Base-by-base conservation (phyloP, 2,888 invertebrate species). In the Ophraella communa region DNA sequence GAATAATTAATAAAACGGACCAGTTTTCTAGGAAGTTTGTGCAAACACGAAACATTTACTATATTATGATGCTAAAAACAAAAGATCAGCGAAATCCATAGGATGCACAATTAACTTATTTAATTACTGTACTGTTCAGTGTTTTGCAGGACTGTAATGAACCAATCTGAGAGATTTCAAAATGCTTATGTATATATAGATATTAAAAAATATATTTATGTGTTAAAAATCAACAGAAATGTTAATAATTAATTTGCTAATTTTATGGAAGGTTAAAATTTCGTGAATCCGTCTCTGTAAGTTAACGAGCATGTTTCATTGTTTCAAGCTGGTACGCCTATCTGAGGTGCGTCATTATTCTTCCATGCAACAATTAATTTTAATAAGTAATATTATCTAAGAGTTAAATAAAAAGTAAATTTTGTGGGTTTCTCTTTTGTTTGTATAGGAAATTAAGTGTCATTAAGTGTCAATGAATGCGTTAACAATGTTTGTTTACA, bases 21-120 rank as follows among this genome's bases (percentile, higher is more conserved):
- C 8, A 39, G 65, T 63, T 70, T 64, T 67, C 65, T 68, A 70
- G 70, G 70, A 70, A 70, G 68, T 65, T 70, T 68, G 64, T 68
- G 68, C 57, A 70, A 70, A 70, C 66, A 61, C 56, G 53, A 47
- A 65, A 65, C 35, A 60, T 23, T 58, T 64, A 62, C 62, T 42
- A 59, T 61, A n/a, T n/a, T n/a, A 49, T 52, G 45, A 56, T 42
- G 62, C 61, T 66, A 56, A 56, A n/a, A 62, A 69, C 61, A 62
- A 64, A 60, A 59, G 51, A 62, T 44, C 61, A 45, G 49, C 51
- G 62, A 66, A 62, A 60, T 64, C 47, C 63, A 64, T 56, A 20
- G 61, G 47, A 62, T 56, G 70, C 65, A 23, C 68, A 66, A 68
- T 70, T 70, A 66, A 68, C 58, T 60, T 45, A 67, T 58, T 64